phyloP scores from a whole-genome alignment of 2,113 vertebrate species.

The Canis aureus region DNA sequence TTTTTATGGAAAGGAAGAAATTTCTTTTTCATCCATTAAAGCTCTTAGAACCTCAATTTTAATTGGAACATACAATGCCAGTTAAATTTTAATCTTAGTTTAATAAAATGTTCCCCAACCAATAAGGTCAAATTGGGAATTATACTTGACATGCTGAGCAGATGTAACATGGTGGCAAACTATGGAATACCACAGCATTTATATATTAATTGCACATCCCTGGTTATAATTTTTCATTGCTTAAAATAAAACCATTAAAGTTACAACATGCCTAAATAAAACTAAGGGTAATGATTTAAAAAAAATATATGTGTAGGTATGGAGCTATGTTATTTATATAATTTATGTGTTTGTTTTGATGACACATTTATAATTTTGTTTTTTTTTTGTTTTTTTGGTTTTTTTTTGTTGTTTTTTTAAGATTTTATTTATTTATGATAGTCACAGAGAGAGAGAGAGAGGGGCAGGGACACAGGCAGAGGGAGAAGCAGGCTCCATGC shows the following conservation, averaged over 20 bases:
- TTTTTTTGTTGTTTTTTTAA: too few relatives aligned
- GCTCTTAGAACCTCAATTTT: neutral
- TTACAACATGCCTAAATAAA: neutral
- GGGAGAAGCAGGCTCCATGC: too few relatives aligned
- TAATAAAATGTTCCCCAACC: neutral
- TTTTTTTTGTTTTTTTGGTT: too few relatives aligned
- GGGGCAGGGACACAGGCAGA: too few relatives aligned
- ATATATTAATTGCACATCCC: neutral
- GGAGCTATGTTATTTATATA: neutral
- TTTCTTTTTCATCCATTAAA: neutral
- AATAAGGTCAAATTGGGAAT: neutral
- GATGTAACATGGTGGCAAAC: neutral
- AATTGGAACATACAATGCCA: neutral
- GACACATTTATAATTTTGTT: neutral
- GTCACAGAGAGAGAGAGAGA: too few relatives aligned
- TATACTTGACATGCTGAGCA: neutral
- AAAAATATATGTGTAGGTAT: neutral
- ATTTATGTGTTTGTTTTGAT: neutral
- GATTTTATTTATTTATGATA: too few relatives aligned
- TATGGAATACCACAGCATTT: neutral
- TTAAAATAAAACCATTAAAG: neutral
- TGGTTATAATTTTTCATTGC: neutral
- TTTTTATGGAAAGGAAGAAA: neutral
- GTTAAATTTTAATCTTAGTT: neutral
- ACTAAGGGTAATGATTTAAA: neutral